phyloP scores from a whole-genome alignment of 1,140 invertebrate genomes.

The Cyclina sinensis region DNA sequence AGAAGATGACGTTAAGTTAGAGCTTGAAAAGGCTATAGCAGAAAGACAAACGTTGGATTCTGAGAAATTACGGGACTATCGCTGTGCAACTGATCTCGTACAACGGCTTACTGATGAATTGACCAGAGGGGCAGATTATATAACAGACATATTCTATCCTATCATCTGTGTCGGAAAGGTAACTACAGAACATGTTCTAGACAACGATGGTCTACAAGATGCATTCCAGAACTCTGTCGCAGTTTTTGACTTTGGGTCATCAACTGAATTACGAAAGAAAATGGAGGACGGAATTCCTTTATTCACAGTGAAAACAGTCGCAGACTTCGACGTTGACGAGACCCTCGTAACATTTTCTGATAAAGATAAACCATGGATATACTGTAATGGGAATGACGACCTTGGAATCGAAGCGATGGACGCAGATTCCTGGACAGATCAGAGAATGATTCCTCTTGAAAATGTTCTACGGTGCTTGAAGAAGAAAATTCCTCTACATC shows the following conservation, averaged over 20 bases:
- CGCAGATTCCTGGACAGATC: background rate
- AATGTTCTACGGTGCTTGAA: background rate
- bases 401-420: background rate
- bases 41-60: background rate
- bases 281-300: background rate
- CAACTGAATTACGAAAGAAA: background rate
- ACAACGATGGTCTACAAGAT: background rate
- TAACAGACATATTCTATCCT: conserved; percentile 20
- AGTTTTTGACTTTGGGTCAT: conserved; percentile 33
- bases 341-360: background rate
- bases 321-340: conserved; percentile 5
- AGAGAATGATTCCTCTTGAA: background rate
- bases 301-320: background rate
- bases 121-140: background rate
- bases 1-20: background rate
- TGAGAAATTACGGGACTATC: background rate
- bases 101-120: background rate
- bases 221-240: background rate
- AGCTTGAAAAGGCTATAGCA: background rate
- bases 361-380: background rate
- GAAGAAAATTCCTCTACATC: background rate
- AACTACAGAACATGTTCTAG: background rate
- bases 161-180: background rate
- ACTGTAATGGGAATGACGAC: conserved; percentile 25
- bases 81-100: background rate